phyloP scores from a whole-genome alignment of 2,797 vertebrate genomes.

The Centropyge bicolor region DNA sequence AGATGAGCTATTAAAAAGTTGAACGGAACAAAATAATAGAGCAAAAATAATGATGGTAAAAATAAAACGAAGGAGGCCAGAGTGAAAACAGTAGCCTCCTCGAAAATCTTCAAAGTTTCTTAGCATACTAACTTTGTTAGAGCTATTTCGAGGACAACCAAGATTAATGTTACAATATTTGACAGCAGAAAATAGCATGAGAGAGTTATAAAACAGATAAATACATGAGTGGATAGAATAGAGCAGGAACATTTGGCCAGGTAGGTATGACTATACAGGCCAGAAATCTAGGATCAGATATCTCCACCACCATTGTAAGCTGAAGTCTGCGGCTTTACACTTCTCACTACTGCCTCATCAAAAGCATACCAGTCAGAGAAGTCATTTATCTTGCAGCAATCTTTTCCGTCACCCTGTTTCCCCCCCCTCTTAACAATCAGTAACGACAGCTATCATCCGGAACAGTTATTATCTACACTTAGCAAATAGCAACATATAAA shows the following conservation, averaged over 20 bases:
- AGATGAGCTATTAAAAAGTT: slow-evolving; percentile 42
- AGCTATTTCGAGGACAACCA: slow-evolving; percentile 18
- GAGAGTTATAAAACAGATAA: slow-evolving; percentile 16
- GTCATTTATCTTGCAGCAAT: slow-evolving; percentile 69
- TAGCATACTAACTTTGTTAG: slow-evolving; percentile 24
- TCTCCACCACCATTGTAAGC: slow-evolving; percentile 40
- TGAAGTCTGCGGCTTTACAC: slow-evolving; percentile 70
- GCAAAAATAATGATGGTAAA: slow-evolving; percentile 21
- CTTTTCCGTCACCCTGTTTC: slow-evolving; percentile 32
- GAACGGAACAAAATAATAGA: slow-evolving; percentile 42
- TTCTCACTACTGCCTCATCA: slow-evolving; percentile 64
- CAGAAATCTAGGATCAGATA: slow-evolving; percentile 60
- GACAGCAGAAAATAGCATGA: slow-evolving; percentile 18
- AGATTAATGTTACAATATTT: slow-evolving; percentile 16
- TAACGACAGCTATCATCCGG: slow-evolving; percentile 47
- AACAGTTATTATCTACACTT: slow-evolving; percentile 60
- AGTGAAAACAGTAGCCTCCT: slow-evolving; percentile 29
- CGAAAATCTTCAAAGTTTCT: slow-evolving; percentile 16
- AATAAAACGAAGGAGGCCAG: slow-evolving; percentile 27
- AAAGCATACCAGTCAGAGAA: slow-evolving; percentile 74
- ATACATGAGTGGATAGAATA: neutral
- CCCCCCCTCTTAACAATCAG: slow-evolving; percentile 25
- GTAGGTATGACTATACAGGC: slow-evolving; percentile 52
- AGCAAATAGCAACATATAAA: slow-evolving; percentile 63
- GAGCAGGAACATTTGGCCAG: slow-evolving; percentile 29